Evolutionary conservation across 2,888 invertebrate species (phyloP), one percentile per base, ranked within the genome.

Genomic region (Acanthosepion lycidas): DNA sequence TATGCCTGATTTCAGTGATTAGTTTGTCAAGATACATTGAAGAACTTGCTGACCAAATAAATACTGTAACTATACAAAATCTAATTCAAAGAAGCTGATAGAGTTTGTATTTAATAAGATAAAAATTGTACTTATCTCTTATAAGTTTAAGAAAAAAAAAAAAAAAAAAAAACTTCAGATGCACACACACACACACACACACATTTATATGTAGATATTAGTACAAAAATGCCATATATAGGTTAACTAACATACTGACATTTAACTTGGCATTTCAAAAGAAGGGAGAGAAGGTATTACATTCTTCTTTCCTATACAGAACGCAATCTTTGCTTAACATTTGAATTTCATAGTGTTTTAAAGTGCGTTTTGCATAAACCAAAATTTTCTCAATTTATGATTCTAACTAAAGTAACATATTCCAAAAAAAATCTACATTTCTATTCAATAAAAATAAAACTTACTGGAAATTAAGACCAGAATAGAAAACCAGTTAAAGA

Each of bases 181-280:
- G n/a, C n/a, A n/a, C n/a, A n/a, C 42, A 42, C 28, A 9, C 0
- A 55, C 0, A 15, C 18, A 55, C 20, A 55, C 20, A 55, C 18
- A 20, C 33, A 23, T 15, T 5, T 33, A 23, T 78, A 6, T 78
- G n/a, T 78, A 5, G n/a, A 4, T 78, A 1, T n/a, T n/a, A 15
- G 12, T 12, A 78, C n/a, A 33, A 78, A 78, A 78, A 15, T 78
- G n/a, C n/a, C 12, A n/a, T n/a, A n/a, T n/a, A n/a, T 78, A 12
- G 78, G n/a, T 78, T 78, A 78, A n/a, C 78, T 78, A 78, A 78
- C 78, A n/a, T n/a, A 78, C 78, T 78, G 78, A 78, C 78, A 78
- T 78, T 78, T n/a, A 78, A 78, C 78, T n/a, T 78, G 78, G n/a
- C 78, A 78, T 78, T 78, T 78, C 78, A 78, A 78, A 78, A 78